Conservation (phyloP, 2,888 invertebrate genomes). For the Alitta virens region DNA sequence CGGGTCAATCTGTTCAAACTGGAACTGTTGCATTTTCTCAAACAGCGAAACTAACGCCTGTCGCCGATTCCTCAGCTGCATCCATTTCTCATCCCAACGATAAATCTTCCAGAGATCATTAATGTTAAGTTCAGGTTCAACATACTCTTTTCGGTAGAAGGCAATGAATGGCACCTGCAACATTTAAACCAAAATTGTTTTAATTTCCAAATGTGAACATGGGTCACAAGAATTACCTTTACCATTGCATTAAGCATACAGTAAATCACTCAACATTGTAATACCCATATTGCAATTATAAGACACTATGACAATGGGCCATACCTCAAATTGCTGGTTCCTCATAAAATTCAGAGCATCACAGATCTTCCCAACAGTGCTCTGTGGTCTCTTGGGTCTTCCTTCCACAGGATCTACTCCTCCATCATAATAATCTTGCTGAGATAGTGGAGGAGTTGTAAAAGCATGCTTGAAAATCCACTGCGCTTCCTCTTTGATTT, state of each 20-base stretch:
- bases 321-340: constrained; percentile 82
- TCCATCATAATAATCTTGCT: constrained; percentile 5
- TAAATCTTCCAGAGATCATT: constrained; percentile 98
- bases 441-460: constrained; percentile 13
- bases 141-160: constrained; percentile 96
- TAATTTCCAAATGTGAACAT: too few relatives aligned
- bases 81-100: constrained; percentile 60
- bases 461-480: constrained; percentile 78
- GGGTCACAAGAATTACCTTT: too few relatives aligned
- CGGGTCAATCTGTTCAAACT: constrained; percentile 78
- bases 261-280: too few relatives aligned
- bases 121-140: constrained; percentile 88
- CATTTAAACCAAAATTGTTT: too few relatives aligned
- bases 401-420: background rate
- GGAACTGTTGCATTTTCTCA: constrained; percentile 89
- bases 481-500: constrained; percentile 89
- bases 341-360: constrained; percentile 94
- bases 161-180: constrained; percentile 89
- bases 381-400: constrained; percentile 22
- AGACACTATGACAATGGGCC: too few relatives aligned
- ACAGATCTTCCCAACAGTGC: constrained; percentile 71
- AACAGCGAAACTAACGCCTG: constrained; percentile 77
- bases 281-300: too few relatives aligned
- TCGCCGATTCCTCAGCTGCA: constrained; percentile 81
- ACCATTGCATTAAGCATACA: too few relatives aligned